Percentiles rank a stretch among this genome's conserved stretches.
These are phyloP conservation scores for Andrena bucephala DNA, from an alignment of 2,888 invertebrate genomes.

Conservation along the genomic window DNA sequence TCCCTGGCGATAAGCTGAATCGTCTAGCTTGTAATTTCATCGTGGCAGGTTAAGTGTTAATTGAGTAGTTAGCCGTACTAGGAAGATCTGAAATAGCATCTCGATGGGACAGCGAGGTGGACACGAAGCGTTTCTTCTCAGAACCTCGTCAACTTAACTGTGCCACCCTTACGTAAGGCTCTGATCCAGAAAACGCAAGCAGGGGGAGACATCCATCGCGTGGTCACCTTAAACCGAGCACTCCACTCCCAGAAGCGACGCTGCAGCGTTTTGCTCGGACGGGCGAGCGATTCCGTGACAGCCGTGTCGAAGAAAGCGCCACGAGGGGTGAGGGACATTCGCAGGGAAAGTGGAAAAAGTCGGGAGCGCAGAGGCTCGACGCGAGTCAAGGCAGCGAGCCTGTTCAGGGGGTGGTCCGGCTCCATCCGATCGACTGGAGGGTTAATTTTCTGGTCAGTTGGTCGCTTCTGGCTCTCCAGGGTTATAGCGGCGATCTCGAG, in stretches of 20 bases:
- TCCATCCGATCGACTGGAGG: constrained; percentile 84
- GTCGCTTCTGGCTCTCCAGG: constrained; percentile 85
- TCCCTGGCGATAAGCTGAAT: not conserved
- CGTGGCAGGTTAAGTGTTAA: not conserved
- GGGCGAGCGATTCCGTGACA: constrained; percentile 31
- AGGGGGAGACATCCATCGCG: not conserved
- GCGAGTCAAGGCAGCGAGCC: constrained; percentile 71
- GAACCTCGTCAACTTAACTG: too few species aligned
- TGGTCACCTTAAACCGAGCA: constrained; percentile 9
- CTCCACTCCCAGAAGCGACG: not conserved
- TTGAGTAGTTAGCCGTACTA: not conserved
- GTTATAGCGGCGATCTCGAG: constrained; percentile 84
- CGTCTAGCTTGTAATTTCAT: not conserved
- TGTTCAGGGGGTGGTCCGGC: constrained; percentile 72
- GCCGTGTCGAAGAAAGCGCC: constrained; percentile 28
- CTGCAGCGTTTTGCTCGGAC: constrained; percentile 1
- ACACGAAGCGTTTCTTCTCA: too few species aligned
- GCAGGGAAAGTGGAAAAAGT: constrained; percentile 52
- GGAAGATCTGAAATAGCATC: too few species aligned
- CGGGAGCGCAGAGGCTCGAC: constrained; percentile 49
- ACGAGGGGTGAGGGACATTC: constrained; percentile 19
- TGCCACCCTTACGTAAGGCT: not conserved
- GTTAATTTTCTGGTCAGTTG: constrained; percentile 86
- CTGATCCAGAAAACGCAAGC: not conserved
- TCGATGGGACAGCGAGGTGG: too few species aligned